Evolutionary conservation across 2,797 vertebrate genomes (phyloP).

Genomic region (Coilia nasus): DNA sequence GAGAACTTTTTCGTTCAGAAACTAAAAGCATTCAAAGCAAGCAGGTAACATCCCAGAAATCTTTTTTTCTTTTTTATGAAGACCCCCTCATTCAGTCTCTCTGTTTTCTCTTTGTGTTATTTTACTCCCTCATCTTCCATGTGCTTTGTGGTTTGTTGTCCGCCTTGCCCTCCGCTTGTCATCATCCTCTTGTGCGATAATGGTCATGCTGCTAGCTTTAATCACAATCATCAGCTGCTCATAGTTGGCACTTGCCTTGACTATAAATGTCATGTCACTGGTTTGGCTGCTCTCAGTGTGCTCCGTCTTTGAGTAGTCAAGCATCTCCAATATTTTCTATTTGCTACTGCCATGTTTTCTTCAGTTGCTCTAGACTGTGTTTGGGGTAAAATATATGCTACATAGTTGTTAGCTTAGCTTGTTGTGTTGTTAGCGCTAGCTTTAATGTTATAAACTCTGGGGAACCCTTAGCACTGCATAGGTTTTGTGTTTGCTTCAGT

Average conservation of each 20-base stretch:
- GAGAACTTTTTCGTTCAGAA: conserved; percentile 99
- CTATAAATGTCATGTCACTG: background rate
- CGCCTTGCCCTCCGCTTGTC: too few relatives aligned
- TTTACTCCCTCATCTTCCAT: background rate
- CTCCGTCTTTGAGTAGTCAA: background rate
- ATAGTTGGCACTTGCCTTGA: background rate
- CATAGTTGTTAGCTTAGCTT: background rate
- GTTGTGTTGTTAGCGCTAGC: background rate
- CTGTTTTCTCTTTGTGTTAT: conserved; percentile 14
- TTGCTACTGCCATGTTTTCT: background rate
- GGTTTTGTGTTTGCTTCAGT: conserved; percentile 3
- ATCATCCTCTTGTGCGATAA: background rate
- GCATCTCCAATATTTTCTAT: background rate
- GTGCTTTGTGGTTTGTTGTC: background rate
- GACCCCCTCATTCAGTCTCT: conserved; percentile 1
- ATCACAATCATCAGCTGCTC: background rate
- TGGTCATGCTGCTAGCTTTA: background rate
- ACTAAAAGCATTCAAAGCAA: conserved; percentile 97
- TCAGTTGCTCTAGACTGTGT: background rate
- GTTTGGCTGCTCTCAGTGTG: background rate
- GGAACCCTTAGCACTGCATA: background rate
- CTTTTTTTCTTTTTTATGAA: conserved; percentile 15
- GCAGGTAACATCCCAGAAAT: conserved; percentile 82
- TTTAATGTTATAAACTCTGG: background rate
- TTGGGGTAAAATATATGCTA: background rate